Conservation (phyloP, 2,113 vertebrate species). For the Leptocoma aspasia region DNA sequence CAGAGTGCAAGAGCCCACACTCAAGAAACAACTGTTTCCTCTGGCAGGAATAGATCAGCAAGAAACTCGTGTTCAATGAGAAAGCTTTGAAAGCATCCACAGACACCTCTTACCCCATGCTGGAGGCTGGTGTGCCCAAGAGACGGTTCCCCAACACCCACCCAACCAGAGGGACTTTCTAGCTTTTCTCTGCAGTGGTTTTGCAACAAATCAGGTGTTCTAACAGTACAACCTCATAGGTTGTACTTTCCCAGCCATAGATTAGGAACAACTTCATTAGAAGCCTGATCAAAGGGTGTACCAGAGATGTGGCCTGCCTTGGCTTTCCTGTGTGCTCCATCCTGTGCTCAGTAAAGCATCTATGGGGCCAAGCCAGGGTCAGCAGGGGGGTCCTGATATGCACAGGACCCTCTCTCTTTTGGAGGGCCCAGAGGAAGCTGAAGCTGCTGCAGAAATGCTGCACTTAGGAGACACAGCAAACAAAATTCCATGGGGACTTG, state of each 20-base stretch:
- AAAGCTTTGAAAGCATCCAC: neutral
- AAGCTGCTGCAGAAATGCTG: neutral
- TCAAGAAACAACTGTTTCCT: neutral
- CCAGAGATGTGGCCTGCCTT: neutral
- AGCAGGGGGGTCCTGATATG: neutral
- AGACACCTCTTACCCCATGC: neutral
- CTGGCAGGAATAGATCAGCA: neutral
- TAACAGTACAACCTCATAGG: neutral
- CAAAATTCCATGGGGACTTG: fast-evolving
- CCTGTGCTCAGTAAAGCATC: neutral
- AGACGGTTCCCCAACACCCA: neutral
- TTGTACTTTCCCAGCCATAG: neutral
- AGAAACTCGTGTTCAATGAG: neutral
- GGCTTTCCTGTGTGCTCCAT: neutral
- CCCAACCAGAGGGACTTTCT: neutral
- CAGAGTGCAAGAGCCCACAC: neutral
- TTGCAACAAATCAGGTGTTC: neutral
- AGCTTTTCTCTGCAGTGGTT: neutral
- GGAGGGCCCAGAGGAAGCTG: neutral
- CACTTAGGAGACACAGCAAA: neutral
- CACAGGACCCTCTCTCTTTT: neutral
- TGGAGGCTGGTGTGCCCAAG: neutral
- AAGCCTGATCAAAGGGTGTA: neutral
- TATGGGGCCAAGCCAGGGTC: neutral
- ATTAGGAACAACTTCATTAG: neutral